Evolutionary conservation across 1,140 invertebrate species (phyloP).

Genomic region (Brachionus rubens): DNA sequence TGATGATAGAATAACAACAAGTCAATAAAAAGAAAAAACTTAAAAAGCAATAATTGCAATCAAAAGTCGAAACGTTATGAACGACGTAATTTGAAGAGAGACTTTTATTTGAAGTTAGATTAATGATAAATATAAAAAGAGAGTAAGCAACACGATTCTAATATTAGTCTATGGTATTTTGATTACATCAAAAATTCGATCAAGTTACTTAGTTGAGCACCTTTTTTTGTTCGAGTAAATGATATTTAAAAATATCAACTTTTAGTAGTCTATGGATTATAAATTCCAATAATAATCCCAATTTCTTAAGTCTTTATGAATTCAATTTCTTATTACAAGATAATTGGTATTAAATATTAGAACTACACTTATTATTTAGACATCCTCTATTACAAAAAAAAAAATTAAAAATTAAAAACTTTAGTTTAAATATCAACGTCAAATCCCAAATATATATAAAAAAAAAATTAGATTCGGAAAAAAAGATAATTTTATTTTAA

Average conservation of each 20-base stretch:
- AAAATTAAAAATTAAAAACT: slow-evolving; percentile 7
- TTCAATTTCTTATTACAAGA: slow-evolving; percentile 25
- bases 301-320: slow-evolving; percentile 15
- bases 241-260: slow-evolving; percentile 32
- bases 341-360: slow-evolving; percentile 14
- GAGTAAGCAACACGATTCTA: neutral
- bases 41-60: no score
- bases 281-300: slow-evolving; percentile 37
- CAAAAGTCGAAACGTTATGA: slow-evolving; percentile 9
- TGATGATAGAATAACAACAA: no score
- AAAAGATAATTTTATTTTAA: slow-evolving; percentile 34
- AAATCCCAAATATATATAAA: neutral
- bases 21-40: no score
- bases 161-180: neutral
- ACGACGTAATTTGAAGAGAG: no score
- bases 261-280: slow-evolving; percentile 12
- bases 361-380: slow-evolving; percentile 37
- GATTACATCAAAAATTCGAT: slow-evolving; percentile 25
- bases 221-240: neutral
- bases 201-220: slow-evolving; percentile 6
- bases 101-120: slow-evolving; percentile 39
- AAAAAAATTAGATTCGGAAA: neutral
- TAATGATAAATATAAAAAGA: neutral
- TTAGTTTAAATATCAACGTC: slow-evolving; percentile 25
- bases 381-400: neutral